Percentiles rank a stretch among this genome's conserved stretches.
Conservation (phyloP, 2,888 invertebrate genomes). For the Eupithecia exiguata region DNA sequence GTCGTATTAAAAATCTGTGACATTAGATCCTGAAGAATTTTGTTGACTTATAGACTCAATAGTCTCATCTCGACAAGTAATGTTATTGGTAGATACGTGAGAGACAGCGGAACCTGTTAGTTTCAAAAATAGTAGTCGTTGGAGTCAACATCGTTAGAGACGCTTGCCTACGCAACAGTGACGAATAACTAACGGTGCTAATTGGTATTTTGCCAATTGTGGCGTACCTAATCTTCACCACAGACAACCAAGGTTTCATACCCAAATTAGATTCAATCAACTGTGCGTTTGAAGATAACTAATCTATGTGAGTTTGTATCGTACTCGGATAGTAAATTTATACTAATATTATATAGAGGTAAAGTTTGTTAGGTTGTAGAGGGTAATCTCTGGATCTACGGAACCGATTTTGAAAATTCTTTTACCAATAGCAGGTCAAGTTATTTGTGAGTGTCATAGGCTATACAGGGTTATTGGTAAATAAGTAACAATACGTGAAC, state of each 20-base stretch:
- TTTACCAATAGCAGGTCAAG: too few species aligned
- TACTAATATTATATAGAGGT: background rate
- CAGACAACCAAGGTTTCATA: constrained; percentile 35
- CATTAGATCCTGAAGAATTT: background rate
- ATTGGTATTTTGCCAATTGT: constrained; percentile 47
- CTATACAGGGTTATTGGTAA: too few species aligned
- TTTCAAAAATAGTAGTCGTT: background rate
- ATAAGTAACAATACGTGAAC: too few species aligned
- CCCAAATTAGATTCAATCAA: constrained; percentile 36
- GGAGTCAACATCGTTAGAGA: constrained; percentile 25
- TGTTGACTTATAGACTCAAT: background rate
- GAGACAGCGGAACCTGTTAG: background rate
- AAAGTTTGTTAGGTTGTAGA: background rate
- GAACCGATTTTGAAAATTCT: too few species aligned
- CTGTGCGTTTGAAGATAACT: constrained; percentile 20
- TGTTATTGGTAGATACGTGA: background rate
- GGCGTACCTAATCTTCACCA: constrained; percentile 39
- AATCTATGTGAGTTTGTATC: background rate
- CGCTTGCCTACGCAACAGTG: constrained; percentile 38
- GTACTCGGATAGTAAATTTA: background rate
- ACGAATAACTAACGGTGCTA: constrained; percentile 44
- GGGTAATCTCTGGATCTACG: too few species aligned
- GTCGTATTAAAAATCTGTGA: background rate
- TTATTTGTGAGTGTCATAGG: too few species aligned
- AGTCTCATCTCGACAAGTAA: background rate